Percentiles rank a stretch among this genome's conserved stretches.
These are phyloP conservation scores for Crepidodera aurea DNA, from an alignment of 2,888 invertebrate species.

Conservation along the genomic window DNA sequence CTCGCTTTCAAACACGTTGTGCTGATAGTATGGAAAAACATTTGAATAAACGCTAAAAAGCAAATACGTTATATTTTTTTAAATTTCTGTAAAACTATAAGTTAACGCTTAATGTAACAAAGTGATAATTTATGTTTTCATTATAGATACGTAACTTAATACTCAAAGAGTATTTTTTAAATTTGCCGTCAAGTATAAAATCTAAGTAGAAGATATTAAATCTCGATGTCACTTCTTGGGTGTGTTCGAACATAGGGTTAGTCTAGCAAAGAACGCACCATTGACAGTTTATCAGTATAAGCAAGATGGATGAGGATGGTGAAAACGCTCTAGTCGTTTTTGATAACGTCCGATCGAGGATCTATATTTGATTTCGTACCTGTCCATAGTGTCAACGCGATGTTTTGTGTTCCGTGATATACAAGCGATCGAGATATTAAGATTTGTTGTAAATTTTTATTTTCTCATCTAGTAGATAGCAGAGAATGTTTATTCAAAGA, in stretches of 20 bases:
- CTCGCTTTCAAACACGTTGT: too few relatives aligned
- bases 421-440: background rate
- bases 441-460: background rate
- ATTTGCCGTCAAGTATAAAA: background rate
- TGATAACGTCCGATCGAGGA: slow-evolving; percentile 34
- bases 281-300: slow-evolving; percentile 41
- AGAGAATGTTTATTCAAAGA: too few relatives aligned
- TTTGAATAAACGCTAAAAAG: too few relatives aligned
- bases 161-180: too few relatives aligned
- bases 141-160: too few relatives aligned
- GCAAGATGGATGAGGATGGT: slow-evolving; percentile 43
- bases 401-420: slow-evolving; percentile 12
- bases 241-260: slow-evolving; percentile 37
- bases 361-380: slow-evolving; percentile 32
- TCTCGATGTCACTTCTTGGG: slow-evolving; percentile 23
- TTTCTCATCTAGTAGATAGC: too few relatives aligned
- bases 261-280: slow-evolving; percentile 28
- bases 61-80: too few relatives aligned
- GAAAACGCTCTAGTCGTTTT: slow-evolving; percentile 22
- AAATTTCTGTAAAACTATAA: too few relatives aligned
- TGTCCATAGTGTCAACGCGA: slow-evolving; percentile 23
- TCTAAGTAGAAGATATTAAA: background rate
- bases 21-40: too few relatives aligned
- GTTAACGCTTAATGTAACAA: too few relatives aligned
- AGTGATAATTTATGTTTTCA: too few relatives aligned